Base-by-base conservation (phyloP, 2,113 vertebrate genomes). In the Gorsachius goisagi region DNA sequence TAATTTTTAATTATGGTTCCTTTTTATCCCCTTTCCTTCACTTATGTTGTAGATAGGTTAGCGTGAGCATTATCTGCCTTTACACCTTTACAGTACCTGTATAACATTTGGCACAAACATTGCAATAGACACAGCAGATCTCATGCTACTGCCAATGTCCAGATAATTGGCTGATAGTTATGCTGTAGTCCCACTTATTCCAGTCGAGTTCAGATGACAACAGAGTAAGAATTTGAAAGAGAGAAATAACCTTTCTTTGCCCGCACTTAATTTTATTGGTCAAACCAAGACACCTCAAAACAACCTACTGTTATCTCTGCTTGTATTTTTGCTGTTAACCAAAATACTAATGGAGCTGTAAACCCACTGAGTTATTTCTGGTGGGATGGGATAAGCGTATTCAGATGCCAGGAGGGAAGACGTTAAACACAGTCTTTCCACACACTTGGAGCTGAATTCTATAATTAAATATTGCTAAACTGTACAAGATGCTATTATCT, bases 381-480 rank as follows among this genome's bases (percentile, higher is more conserved):
- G 64, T 64, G 52, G 37, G 49, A 73, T 60, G 55, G 80, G 52
- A 76, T 18, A 49, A 73, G 41, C 30, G 12, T 1, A 8, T 33
- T 93, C 23, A 63, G 32, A 83, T 41, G 66, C 45, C 73, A 53
- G 45, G 28, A 78, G 35, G 58, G 44, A 89, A 74, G 19, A 47
- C 30, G 53, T 87, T 89, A 88, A 96, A 87, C 37, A 89, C 21
- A 66, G 24, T 47, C 52, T 59, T 88, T 86, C 52, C 45, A n/a
- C 14, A 27, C 9, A 73, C 32, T 45, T 90, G 12, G 56, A 88
- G 41, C 27, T 78, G 33, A 84, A 85, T 74, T 80, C 83, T 88
- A 0, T 89, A 85, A 97, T 75, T 84, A 96, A 93, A 39, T 81
- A 64, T 84, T 92, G 76, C 76, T 67, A 71, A 92, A 44, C 6